Percentiles rank a stretch among this genome's conserved stretches.
Conservation (phyloP, 2,888 invertebrate species). For the Petrolisthes cinctipes region DNA sequence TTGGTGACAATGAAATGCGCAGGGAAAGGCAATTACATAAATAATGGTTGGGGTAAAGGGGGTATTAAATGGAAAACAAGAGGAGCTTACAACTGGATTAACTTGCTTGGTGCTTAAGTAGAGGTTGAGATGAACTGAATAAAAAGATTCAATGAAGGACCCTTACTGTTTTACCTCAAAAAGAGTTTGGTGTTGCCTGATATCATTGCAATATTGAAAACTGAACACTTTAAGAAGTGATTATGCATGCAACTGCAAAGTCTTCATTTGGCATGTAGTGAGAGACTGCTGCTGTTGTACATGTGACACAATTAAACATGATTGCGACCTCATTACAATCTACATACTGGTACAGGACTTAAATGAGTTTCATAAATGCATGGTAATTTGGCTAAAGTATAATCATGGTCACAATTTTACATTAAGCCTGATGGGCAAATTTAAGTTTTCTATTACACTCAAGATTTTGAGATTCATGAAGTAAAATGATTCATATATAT, state of each 20-base stretch:
- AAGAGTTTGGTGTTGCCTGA: neutral
- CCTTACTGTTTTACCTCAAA: neutral
- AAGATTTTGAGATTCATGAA: neutral
- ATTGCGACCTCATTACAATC: too few relatives aligned
- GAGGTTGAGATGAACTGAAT: neutral
- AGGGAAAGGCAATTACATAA: constrained; percentile 4
- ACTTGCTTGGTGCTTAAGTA: neutral
- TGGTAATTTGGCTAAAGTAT: too few relatives aligned
- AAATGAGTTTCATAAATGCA: too few relatives aligned
- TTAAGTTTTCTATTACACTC: too few relatives aligned
- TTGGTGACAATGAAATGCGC: constrained; percentile 7
- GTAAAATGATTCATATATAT: neutral
- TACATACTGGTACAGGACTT: too few relatives aligned
- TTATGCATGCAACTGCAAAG: neutral
- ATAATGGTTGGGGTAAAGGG: neutral
- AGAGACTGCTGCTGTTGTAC: neutral
- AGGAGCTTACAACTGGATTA: neutral
- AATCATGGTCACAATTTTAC: too few relatives aligned
- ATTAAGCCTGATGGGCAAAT: too few relatives aligned
- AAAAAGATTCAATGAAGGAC: neutral
- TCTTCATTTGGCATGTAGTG: neutral
- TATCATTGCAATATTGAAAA: neutral
- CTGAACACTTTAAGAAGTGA: neutral
- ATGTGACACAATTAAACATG: neutral
- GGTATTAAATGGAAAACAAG: neutral